Evolutionary conservation across 2,797 vertebrate genomes (phyloP), one percentile per base, ranked within the genome.

Genomic region (Danio tinwini): DNA sequence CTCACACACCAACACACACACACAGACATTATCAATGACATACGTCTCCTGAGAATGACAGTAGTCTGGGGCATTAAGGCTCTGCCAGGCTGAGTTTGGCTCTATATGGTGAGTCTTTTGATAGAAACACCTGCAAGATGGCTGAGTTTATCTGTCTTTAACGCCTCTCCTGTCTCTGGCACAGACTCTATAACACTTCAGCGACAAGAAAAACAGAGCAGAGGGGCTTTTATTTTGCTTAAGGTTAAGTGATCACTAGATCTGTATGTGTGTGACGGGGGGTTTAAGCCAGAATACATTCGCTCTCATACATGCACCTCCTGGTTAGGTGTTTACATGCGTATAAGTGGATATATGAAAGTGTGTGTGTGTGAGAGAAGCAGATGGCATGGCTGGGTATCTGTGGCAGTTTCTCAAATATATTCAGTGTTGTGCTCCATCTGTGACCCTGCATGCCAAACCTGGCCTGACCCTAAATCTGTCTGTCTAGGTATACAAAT

Each of bases 351-450:
- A 74, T 74, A 61, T 80, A 29, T 29, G 29, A 29, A 29, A 29
- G 29, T 62, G 21, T 56, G 58, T 63, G 62, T 49, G 72, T 80
- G 40, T 80, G 76, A 82, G 81, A 73, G 81, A 82, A 79, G 80
- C 83, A 86, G 85, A 86, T 86, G 85, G 85, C 72, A 77, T 72
- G 76, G 62, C 81, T 69, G 72, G 78, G 64, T 74, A 62, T 64
- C 79, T 84, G 56, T 82, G 81, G 74, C 59, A 77, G 59, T 76
- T 59, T 82, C 55, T 86, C 50, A 82, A 82, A 84, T 81, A 81
- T 86, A 83, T 86, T 84, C 85, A 82, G 74, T 55, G 67, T 81
- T 82, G 78, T 78, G 52, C 64, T 86, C 85, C 85, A 84, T 86
- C 77, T 86, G 85, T 82, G 73, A 81, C 82, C 84, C 49, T 73